Conservation (phyloP, 2,113 vertebrate genomes). For the Leucosticte australis region DNA sequence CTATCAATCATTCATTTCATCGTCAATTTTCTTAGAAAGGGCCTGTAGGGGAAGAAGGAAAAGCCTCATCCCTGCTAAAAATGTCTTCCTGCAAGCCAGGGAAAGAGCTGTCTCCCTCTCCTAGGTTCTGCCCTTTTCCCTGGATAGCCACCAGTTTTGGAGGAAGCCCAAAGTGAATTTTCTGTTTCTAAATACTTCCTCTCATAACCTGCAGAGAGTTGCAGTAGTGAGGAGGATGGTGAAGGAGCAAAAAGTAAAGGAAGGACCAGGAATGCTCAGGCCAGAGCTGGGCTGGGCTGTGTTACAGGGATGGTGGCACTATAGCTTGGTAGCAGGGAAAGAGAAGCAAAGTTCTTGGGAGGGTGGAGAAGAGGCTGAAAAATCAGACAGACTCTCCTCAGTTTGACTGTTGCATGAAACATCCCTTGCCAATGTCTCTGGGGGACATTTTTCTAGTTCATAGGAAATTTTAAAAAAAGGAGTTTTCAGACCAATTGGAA, state of each 20-base stretch:
- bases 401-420: background rate
- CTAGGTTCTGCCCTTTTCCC: background rate
- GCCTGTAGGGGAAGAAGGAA: background rate
- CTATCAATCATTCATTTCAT: background rate
- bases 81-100: background rate
- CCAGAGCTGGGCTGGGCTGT: rapidly evolving
- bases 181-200: background rate
- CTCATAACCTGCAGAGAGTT: background rate
- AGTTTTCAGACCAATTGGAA: background rate
- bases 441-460: background rate
- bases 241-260: background rate
- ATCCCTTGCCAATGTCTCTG: background rate
- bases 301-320: background rate
- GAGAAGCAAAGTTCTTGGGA: background rate
- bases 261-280: background rate
- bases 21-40: background rate
- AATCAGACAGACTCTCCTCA: background rate
- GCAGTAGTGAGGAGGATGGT: background rate
- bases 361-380: background rate
- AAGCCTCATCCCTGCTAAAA: background rate
- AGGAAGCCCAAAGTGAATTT: background rate
- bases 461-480: background rate
- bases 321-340: background rate
- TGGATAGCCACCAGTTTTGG: background rate
- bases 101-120: background rate